Base-by-base conservation (phyloP, 1,140 invertebrate genomes). In the Lordiphosa collinella region DNA sequence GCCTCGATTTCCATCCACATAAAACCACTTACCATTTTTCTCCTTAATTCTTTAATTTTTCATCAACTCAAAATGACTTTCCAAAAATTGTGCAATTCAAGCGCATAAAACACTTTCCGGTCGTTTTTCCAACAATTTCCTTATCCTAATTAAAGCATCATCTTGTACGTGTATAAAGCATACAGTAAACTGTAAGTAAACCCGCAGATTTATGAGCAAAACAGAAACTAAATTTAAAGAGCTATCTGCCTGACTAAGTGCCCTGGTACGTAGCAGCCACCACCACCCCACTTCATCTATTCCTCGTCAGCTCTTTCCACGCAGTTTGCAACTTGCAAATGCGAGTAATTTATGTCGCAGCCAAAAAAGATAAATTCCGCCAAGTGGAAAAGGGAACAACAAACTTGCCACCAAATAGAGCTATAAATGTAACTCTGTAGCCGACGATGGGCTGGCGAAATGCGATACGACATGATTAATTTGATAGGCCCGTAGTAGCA, bases 381-480 rank as follows among this genome's bases (percentile, higher is more conserved):
- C 16, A 61, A 57, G 53, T 67, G 56, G 47, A 32, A 43, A 29
- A 11, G 35, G 8, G 12, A 22, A 32, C 48, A 61, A 35, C 25
- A 49, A 51, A 63, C 25, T 38, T 25, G 22, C 22, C 22, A 50
- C 35, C 53, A 34, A 63, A 80, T 80, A 76, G 76, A 80, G 76
- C 76, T 82, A 80, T 80, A 82, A 80, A 82, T 82, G 76, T 63
- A 67, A 53, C 50, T 44, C 41, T 46, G 32, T 29, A 34, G 52
- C 12, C 32, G 29, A 37, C 16, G 44, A n/a, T 25, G 22, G 37
- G 43, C 67, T 78, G 76, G 76, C 76, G 76, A 80, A 82, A 80
- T 80, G 76, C 57, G 76, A 80, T 80, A 80, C 71, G 71, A 67
- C 63, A 75, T 80, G 76, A 80, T 80, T 80, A 80, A 80, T 80